Evolutionary conservation across 53 echinoderm and acorn worm genomes (phyloP).

Genomic region (Stichopus horrens): DNA sequence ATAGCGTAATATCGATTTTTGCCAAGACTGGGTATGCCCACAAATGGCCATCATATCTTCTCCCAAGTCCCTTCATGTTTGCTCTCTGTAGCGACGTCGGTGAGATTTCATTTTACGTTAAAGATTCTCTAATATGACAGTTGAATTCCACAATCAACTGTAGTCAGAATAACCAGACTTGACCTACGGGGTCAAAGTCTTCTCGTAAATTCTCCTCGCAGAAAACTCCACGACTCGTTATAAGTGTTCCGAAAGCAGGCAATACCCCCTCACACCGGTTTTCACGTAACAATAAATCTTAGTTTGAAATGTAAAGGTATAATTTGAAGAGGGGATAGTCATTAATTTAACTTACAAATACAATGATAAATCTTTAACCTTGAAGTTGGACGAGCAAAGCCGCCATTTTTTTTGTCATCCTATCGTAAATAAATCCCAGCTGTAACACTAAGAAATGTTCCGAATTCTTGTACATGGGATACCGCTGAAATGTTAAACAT

Average conservation of each 20-base stretch:
- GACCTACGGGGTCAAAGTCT: neutral
- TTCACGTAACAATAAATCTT: neutral
- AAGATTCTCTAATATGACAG: slow-evolving; percentile 14
- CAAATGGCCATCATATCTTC: neutral
- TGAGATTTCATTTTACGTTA: neutral
- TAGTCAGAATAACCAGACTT: neutral
- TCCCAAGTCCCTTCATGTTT: neutral
- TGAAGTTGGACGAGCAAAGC: neutral
- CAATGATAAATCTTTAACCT: neutral
- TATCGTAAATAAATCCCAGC: neutral
- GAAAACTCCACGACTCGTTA: neutral
- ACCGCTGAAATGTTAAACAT: neutral
- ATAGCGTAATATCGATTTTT: too few relatives aligned
- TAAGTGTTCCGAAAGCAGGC: too few relatives aligned
- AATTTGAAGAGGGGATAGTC: neutral
- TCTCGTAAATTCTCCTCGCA: neutral
- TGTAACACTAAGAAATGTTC: neutral
- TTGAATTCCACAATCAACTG: neutral
- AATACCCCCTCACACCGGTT: too few relatives aligned
- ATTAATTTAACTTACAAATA: neutral
- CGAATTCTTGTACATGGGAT: neutral
- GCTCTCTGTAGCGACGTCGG: neutral
- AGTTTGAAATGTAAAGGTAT: neutral
- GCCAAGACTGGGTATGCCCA: neutral
- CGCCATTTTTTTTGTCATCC: neutral